Base-by-base conservation (phyloP, 2,113 vertebrate species). In the Chaetops frenatus region DNA sequence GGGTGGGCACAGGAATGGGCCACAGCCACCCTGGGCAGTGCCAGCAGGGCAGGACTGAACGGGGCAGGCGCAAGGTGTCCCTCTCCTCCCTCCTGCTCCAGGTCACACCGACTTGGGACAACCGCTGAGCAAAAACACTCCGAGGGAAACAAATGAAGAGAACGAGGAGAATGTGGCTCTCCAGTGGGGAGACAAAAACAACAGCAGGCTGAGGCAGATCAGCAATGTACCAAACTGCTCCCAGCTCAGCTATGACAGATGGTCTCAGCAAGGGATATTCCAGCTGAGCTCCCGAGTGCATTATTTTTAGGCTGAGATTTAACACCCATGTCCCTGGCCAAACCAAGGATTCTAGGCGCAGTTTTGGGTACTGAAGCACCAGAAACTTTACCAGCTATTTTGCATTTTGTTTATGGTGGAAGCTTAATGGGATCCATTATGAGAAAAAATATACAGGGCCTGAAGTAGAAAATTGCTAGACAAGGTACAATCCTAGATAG, bases 241-340 rank as follows among this genome's bases (percentile, higher is more conserved):
- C 0, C 9, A 80, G 67, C 64, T 73, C 51, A 70, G 53, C 38
- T 40, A 15, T 31, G 72, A 88, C 85, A 93, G 85, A 88, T 60
- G 51, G 40, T 9, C 35, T 36, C 35, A 6, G 1, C 27, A n/a
- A 82, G 48, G 36, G 65, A 70, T 88, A 86, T 66, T 90, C 72
- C 71, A 94, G 76, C 47, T 73, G 66, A 88, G 90, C 33, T 57
- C 58, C 14, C 29, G 5, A 62, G 33, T 28, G 42, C 21, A 28
- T 60, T 80, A 85, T 38, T 81, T 96, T 86, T 83, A 86, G 67
- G 47, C n/a, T 74, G 29, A 70, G 80, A 51, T 81, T 71, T 80
- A 81, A 88, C 40, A 70, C 24, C 13, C 29, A 6, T 54, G 12
- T 72, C n/a, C 25, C 47, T 58, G 38, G 57, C 61, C 90, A 90